phyloP scores from a whole-genome alignment of 2,113 vertebrate species.

The Callochromis pleurospilus region DNA sequence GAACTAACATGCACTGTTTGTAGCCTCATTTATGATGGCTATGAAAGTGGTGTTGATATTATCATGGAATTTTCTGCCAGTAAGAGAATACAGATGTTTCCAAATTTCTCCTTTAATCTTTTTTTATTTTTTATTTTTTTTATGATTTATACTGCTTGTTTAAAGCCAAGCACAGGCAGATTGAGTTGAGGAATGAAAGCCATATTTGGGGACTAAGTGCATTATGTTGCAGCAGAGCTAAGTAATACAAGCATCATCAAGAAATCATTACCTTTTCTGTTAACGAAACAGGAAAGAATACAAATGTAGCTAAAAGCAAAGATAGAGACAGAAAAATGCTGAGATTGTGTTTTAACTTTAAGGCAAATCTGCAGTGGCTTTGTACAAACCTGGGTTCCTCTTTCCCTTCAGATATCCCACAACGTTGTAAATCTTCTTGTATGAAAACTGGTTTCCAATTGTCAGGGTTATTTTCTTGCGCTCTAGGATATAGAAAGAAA shows the following conservation, averaged over 20 bases:
- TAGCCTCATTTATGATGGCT: not conserved
- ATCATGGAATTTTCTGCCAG: not conserved
- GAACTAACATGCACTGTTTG: not conserved
- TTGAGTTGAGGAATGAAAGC: not conserved
- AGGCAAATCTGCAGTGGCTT: not conserved
- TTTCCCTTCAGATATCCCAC: conserved; percentile 84
- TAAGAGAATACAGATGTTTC: not conserved
- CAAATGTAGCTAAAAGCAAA: not conserved
- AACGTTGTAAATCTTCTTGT: conserved; percentile 82
- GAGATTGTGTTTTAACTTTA: not conserved
- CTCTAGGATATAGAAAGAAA: conserved; percentile 26
- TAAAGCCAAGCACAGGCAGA: not conserved
- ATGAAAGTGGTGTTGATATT: not conserved
- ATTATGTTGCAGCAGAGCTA: not conserved
- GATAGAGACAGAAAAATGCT: not conserved
- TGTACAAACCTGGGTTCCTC: conserved; percentile 77
- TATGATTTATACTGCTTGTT: not conserved
- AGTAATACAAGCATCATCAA: not conserved
- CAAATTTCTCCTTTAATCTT: not conserved
- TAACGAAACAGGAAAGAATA: not conserved
- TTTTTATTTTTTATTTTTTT: not conserved
- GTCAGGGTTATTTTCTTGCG: conserved; percentile 72
- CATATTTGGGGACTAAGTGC: not conserved
- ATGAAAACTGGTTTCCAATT: conserved; percentile 73
- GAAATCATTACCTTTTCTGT: not conserved